Conservation (phyloP, 2,113 vertebrate genomes). For the Bufo gargarizans region DNA sequence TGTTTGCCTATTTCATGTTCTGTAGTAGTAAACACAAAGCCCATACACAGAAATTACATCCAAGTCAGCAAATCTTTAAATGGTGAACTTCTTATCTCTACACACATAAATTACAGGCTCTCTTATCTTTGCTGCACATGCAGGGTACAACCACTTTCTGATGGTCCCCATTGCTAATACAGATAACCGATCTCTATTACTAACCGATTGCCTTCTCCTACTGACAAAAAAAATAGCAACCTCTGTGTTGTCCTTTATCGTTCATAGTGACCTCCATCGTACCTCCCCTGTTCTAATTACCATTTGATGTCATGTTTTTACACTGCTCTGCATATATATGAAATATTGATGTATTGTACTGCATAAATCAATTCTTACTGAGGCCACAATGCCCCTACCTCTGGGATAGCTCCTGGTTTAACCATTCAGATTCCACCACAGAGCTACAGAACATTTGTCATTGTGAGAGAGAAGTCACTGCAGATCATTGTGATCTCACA, state of each 20-base stretch:
- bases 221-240: not conserved
- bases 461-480: not conserved
- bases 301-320: conserved; percentile 18
- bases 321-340: conserved; percentile 18
- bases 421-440: not conserved
- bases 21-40: not conserved
- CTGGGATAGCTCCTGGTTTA: not conserved
- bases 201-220: not conserved
- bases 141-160: not conserved
- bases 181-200: not conserved
- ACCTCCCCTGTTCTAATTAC: conserved; percentile 14
- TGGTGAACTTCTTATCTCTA: not conserved
- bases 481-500: not conserved
- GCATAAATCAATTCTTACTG: not conserved
- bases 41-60: not conserved
- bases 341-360: conserved; percentile 9
- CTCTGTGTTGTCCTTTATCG: not conserved
- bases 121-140: conserved; percentile 9
- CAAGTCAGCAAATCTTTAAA: not conserved
- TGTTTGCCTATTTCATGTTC: not conserved
- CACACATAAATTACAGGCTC: not conserved
- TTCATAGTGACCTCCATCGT: not conserved
- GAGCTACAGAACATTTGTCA: not conserved
- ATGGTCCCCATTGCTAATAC: not conserved
- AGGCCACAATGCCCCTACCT: not conserved